phyloP scores from a whole-genome alignment of 2,888 invertebrate genomes.

The Drosophila melanocephala region DNA sequence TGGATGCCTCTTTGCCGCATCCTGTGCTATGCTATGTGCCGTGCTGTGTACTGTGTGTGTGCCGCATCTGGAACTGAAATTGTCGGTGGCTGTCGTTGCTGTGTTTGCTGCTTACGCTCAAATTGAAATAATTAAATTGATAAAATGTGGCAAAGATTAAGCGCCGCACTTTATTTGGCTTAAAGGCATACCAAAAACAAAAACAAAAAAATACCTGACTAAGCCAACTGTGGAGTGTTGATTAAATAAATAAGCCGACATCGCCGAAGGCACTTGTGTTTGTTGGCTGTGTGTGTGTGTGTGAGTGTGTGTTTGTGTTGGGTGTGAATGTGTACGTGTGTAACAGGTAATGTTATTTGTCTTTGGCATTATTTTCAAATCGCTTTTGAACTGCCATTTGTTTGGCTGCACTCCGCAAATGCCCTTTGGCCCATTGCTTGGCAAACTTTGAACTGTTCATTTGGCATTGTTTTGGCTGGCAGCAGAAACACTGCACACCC shows the following conservation, averaged over 20 bases:
- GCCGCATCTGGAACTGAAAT: conserved; percentile 72
- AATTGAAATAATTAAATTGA: conserved; percentile 82
- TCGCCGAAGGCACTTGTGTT: conserved; percentile 52
- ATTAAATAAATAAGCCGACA: conserved; percentile 79
- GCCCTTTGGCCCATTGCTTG: conserved; percentile 37
- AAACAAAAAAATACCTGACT: conserved; percentile 47
- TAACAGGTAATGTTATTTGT: conserved; percentile 79
- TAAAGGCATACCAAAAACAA: conserved; percentile 65
- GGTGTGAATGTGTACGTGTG: conserved; percentile 42
- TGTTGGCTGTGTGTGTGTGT: conserved; percentile 11
- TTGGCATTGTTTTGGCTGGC: conserved; percentile 29
- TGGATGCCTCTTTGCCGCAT: conserved; percentile 42
- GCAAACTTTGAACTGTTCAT: conserved; percentile 59
- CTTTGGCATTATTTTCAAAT: conserved; percentile 81
- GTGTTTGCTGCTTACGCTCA: conserved; percentile 76
- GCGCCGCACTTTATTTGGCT: conserved; percentile 81
- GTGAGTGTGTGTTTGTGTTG: conserved; percentile 34
- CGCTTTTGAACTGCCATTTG: conserved; percentile 75
- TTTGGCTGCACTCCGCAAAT: conserved; percentile 47
- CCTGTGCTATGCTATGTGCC: conserved; percentile 24
- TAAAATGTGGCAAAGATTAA: conserved; percentile 82
- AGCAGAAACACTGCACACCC: not conserved
- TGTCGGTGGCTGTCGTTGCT: conserved; percentile 64
- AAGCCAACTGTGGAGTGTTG: conserved; percentile 81
- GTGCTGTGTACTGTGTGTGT: conserved; percentile 26